Conservation (phyloP, 2,888 invertebrate species). For the Hololepta plana region DNA sequence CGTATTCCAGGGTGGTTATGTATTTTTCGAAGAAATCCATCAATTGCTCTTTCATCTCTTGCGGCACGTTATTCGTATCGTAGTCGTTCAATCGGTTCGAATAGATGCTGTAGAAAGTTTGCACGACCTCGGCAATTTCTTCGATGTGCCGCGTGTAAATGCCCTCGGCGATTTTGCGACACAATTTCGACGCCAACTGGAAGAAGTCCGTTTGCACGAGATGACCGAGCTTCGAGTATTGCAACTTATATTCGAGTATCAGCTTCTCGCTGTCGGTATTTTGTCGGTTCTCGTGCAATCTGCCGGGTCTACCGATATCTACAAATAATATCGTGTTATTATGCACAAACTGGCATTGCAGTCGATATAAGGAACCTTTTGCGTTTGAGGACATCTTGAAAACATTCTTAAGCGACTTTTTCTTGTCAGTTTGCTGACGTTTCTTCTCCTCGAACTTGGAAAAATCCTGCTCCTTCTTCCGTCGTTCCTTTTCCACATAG, state of each 20-base stretch:
- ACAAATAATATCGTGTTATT: too few relatives aligned
- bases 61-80: constrained; percentile 18
- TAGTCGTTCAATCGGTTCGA: constrained; percentile 54
- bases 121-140: constrained; percentile 76
- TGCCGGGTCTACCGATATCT: too few relatives aligned
- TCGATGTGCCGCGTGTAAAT: constrained; percentile 47
- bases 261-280: too few relatives aligned
- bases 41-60: constrained; percentile 62
- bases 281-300: too few relatives aligned
- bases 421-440: constrained; percentile 50
- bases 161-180: constrained; percentile 41
- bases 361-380: constrained; percentile 30
- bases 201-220: constrained; percentile 45
- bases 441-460: constrained; percentile 77
- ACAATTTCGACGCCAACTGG: constrained; percentile 47
- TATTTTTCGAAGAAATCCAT: constrained; percentile 90
- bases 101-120: constrained; percentile 77
- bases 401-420: constrained; percentile 52
- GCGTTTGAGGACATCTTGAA: constrained; percentile 50
- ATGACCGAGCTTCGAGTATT: neutral
- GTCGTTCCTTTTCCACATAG: constrained; percentile 42
- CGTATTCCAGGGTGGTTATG: constrained; percentile 79
- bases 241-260: too few relatives aligned
- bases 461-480: constrained; percentile 37
- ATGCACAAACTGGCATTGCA: neutral